These are phyloP conservation scores for Melikaiella ostensackeni DNA, from an alignment of 2,888 invertebrate genomes.

Conservation along the genomic window DNA sequence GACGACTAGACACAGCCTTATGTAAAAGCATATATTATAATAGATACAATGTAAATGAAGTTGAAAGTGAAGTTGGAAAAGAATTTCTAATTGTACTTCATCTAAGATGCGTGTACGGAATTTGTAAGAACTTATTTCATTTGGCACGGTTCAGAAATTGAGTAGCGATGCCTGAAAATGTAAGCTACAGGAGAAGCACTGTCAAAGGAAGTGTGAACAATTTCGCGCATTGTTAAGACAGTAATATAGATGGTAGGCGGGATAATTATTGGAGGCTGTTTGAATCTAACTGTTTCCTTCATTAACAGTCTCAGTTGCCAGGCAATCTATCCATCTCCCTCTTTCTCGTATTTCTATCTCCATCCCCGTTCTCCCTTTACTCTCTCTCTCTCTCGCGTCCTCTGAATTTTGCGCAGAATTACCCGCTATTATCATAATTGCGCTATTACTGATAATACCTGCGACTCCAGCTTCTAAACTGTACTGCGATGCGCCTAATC, in stretches of 20 bases:
- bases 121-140: neutral
- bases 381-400: slow-evolving; percentile 28
- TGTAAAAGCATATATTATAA: neutral
- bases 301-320: slow-evolving; percentile 76
- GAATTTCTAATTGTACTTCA: neutral
- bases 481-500: slow-evolving; percentile 70
- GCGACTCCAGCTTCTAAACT: slow-evolving; percentile 68
- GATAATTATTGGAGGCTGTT: slow-evolving; percentile 77
- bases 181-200: slow-evolving; percentile 44
- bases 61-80: neutral
- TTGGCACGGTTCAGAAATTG: slow-evolving; percentile 6
- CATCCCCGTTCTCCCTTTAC: slow-evolving; percentile 41
- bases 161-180: neutral
- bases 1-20: too few relatives aligned
- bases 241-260: slow-evolving; percentile 73
- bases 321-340: slow-evolving; percentile 57
- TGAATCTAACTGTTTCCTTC: slow-evolving; percentile 78
- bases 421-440: slow-evolving; percentile 77
- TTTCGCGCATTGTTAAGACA: slow-evolving; percentile 75
- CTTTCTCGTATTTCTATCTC: slow-evolving; percentile 47
- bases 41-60: neutral
- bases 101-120: neutral
- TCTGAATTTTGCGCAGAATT: slow-evolving; percentile 75
- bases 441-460: slow-evolving; percentile 77
- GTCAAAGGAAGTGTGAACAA: slow-evolving; percentile 77